phyloP scores from a whole-genome alignment of 1,140 invertebrate genomes.

The Coboldia fuscipes region DNA sequence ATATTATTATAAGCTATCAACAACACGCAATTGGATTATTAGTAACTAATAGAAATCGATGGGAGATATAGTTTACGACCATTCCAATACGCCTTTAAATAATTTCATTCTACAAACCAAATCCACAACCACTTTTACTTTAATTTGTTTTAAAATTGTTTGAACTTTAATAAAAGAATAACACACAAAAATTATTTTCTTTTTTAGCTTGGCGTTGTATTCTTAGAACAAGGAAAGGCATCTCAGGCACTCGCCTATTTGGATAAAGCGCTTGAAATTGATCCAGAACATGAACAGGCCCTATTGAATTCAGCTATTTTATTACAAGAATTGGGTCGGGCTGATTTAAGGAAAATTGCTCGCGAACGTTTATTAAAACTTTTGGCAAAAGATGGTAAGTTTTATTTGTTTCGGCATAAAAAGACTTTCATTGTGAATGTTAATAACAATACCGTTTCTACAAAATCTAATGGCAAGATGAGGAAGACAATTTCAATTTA shows the following conservation, averaged over 20 bases:
- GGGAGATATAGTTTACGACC: too few relatives aligned
- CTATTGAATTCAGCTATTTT: slow-evolving; percentile 88
- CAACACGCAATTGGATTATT: too few relatives aligned
- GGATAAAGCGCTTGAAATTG: slow-evolving; percentile 78
- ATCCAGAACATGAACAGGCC: slow-evolving; percentile 88
- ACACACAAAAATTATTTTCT: too few relatives aligned
- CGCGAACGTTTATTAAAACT: slow-evolving; percentile 60
- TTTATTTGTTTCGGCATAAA: not conserved
- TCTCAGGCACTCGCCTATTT: slow-evolving; percentile 78
- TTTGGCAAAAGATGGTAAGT: slow-evolving; percentile 41
- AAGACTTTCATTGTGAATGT: not conserved
- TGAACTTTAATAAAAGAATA: slow-evolving; percentile 1
- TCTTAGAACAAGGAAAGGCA: slow-evolving; percentile 77
- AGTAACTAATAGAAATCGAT: too few relatives aligned
- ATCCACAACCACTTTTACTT: too few relatives aligned
- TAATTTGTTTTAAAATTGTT: too few relatives aligned
- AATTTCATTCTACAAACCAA: too few relatives aligned
- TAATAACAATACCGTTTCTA: not conserved
- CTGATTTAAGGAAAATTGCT: slow-evolving; percentile 54
- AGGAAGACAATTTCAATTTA: too few relatives aligned
- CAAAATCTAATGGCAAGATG: too few relatives aligned
- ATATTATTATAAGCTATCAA: too few relatives aligned
- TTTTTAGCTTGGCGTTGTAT: slow-evolving; percentile 74
- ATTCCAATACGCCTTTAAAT: too few relatives aligned
- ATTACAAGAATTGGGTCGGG: slow-evolving; percentile 67